Evolutionary conservation across 64 coral and sea anemone species (phyloP).

Genomic region (Dendronephthya gigantea): DNA sequence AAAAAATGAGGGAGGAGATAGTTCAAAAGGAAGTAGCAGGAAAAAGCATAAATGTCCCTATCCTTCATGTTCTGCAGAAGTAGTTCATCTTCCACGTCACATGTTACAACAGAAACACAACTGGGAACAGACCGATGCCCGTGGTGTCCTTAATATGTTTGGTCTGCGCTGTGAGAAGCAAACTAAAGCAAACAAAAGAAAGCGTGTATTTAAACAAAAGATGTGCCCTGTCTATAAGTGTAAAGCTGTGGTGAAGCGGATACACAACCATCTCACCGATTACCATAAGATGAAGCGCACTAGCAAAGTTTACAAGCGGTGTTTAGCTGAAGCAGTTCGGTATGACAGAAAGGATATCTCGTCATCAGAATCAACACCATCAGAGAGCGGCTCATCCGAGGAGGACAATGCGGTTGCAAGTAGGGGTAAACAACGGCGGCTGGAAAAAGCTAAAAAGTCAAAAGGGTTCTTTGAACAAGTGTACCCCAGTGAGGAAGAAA

Average conservation of each 20-base stretch:
- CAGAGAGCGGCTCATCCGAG: too few relatives aligned
- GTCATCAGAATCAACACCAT: not conserved
- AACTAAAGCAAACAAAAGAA: not conserved
- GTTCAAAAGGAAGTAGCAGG: too few relatives aligned
- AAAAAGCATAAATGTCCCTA: not conserved
- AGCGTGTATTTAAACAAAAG: not conserved
- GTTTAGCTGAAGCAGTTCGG: too few relatives aligned
- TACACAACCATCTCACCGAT: not conserved
- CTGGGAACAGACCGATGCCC: not conserved
- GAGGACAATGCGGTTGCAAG: too few relatives aligned
- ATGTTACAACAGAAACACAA: not conserved
- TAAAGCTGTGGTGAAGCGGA: not conserved
- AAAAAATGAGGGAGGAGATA: too few relatives aligned
- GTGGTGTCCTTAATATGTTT: not conserved
- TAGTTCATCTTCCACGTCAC: not conserved
- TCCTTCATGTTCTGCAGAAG: not conserved
- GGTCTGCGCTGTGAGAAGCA: not conserved
- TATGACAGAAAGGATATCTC: not conserved
- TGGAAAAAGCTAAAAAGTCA: too few relatives aligned
- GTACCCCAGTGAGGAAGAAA: too few relatives aligned
- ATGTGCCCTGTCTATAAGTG: not conserved
- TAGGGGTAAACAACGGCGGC: too few relatives aligned
- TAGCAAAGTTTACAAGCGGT: too few relatives aligned
- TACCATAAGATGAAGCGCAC: not conserved
- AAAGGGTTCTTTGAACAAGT: not conserved